These are phyloP conservation scores for Zophobas morio DNA, from an alignment of 1,140 invertebrate genomes.

Conservation along the genomic window DNA sequence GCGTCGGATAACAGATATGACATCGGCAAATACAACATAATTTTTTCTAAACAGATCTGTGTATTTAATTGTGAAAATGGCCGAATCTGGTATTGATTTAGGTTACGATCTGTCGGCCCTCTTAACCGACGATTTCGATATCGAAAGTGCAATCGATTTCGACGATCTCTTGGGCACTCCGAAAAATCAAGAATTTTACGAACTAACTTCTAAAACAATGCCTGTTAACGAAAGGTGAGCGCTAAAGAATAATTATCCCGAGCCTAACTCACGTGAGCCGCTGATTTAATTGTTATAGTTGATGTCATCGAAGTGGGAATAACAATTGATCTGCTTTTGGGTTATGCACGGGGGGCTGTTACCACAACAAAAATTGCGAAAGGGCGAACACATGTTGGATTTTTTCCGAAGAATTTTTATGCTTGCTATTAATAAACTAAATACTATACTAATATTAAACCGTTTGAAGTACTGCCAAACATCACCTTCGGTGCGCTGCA, in stretches of 20 bases:
- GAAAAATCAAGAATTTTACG: conserved; percentile 79
- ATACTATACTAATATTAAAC: conserved; percentile 39
- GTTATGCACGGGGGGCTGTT: neutral
- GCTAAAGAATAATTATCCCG: conserved; percentile 35
- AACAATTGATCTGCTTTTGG: neutral
- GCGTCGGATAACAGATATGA: conserved; percentile 44
- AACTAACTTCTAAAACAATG: conserved; percentile 76
- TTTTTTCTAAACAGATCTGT: conserved; percentile 28
- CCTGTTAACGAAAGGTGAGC: conserved; percentile 76
- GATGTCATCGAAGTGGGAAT: conserved; percentile 7
- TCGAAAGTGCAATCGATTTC: conserved; percentile 72
- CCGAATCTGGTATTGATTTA: conserved; percentile 81
- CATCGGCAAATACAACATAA: conserved; percentile 31
- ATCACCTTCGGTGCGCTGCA: conserved; percentile 26
- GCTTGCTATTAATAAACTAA: conserved; percentile 40
- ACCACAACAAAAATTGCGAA: neutral
- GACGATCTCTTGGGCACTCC: conserved; percentile 70
- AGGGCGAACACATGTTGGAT: conserved; percentile 1
- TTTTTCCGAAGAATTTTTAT: conserved; percentile 25
- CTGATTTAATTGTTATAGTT: conserved; percentile 38
- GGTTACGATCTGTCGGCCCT: conserved; percentile 79
- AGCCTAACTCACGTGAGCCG: conserved; percentile 37
- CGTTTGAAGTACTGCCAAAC: conserved; percentile 31
- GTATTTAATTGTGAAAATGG: conserved; percentile 57
- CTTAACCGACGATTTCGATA: conserved; percentile 71